A percentile compares a stretch with the other conserved stretches of the same genome.
Conservation (phyloP, 64 coral and sea anemone species). For the Montipora sp. region DNA sequence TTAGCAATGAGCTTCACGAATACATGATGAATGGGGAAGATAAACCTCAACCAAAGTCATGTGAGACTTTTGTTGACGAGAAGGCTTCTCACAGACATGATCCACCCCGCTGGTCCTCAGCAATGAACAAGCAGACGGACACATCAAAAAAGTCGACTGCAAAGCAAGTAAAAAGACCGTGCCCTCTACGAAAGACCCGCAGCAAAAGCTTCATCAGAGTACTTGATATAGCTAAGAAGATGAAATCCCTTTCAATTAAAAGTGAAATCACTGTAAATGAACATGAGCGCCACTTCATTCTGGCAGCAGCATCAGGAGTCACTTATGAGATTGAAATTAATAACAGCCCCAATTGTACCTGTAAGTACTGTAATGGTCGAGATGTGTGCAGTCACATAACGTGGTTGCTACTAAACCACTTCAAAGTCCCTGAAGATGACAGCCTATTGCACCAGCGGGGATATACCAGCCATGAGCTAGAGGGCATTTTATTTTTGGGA, state of each 20-base stretch:
- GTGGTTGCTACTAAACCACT: constrained; percentile 62
- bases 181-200: constrained; percentile 48
- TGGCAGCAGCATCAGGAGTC: constrained; percentile 39
- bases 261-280: constrained; percentile 20
- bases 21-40: constrained; percentile 44
- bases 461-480: constrained; percentile 56
- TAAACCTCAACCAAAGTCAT: constrained; percentile 51
- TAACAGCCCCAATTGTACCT: constrained; percentile 38
- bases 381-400: constrained; percentile 68
- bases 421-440: constrained; percentile 33
- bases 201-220: constrained; percentile 68
- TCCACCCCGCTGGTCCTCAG: constrained; percentile 25
- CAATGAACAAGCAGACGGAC: constrained; percentile 17
- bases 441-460: constrained; percentile 55
- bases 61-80: constrained; percentile 44
- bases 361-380: constrained; percentile 60
- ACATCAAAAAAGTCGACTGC: background rate
- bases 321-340: constrained; percentile 64
- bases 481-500: constrained; percentile 58
- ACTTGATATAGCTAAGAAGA: constrained; percentile 59
- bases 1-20: constrained; percentile 53
- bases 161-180: constrained; percentile 43
- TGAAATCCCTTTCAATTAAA: constrained; percentile 63
- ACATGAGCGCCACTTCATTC: constrained; percentile 14
- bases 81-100: constrained; percentile 55